Base-by-base conservation (phyloP, 2,113 vertebrate species). In the Chlamydotis undulata region DNA sequence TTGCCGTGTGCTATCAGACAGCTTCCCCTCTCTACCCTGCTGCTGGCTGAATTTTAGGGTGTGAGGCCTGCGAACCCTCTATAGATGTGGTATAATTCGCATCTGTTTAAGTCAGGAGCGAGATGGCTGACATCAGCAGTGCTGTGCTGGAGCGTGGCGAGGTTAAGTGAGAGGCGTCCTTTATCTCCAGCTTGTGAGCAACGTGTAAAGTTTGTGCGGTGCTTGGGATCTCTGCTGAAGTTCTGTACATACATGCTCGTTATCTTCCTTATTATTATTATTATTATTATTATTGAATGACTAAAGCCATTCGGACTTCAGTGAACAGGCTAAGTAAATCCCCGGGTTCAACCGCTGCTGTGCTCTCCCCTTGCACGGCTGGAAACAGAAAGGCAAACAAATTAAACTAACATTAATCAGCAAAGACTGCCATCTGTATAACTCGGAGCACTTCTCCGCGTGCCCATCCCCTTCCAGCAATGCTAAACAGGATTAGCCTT, bases 401-500 rank as follows among this genome's bases (percentile, higher is more conserved):
- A 96, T 85, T 97, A 95, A 95, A 93, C 67, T 88, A 89, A 95
- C 81, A 73, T 87, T 97, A 91, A 93, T 96, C 94, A 90, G 93
- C 96, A 93, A 96, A 97, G 95, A 95, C 90, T 93, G 93, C 96
- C 96, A 96, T 97, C 97, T 97, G 97, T 77, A 82, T 45, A 57
- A 86, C 94, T 97, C 59, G 6, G 94, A 97, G 95, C 95, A 86
- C 96, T 94, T 82, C 96, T 96, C 92, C 33, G 57, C 49, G 52
- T 73, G 95, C 96, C 89, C 35, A 49, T 95, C 93, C 89, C 97
- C 96, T 97, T 96, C 67, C 94, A 96, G 96, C 96, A 91, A 95
- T 79, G 94, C 95, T 97, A 96, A 97, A 98, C 97, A 97, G 97
- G 97, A 98, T 98, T 97, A 98, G 97, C 95, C 92, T 97, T 98